Evolutionary conservation across 1,140 invertebrate species (phyloP).

Genomic region (Nasonia longicornis): DNA sequence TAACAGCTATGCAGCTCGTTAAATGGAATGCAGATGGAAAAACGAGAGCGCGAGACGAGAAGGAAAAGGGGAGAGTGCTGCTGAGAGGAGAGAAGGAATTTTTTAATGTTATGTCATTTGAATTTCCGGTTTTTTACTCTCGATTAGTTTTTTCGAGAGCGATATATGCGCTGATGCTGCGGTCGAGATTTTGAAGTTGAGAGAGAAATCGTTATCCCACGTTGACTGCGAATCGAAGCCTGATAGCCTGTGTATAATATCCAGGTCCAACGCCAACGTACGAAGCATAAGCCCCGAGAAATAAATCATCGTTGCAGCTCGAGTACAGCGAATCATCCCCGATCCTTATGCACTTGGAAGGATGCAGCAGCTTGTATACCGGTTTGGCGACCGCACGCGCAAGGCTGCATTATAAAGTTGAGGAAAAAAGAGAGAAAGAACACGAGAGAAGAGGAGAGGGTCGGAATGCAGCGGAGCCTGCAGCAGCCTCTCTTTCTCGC

Average conservation of each 20-base stretch:
- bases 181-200: no score
- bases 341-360: background rate
- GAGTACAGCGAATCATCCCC: no score
- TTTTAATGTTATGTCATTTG: background rate
- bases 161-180: no score
- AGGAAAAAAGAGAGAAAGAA: background rate
- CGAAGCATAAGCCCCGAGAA: no score
- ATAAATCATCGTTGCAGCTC: background rate
- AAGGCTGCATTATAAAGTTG: background rate
- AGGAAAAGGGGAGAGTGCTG: background rate
- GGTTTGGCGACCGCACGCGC: slow-evolving; percentile 10
- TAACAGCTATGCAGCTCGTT: background rate
- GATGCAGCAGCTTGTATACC: background rate
- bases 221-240: no score
- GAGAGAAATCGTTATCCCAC: no score
- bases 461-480: slow-evolving; percentile 15
- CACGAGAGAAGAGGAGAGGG: background rate
- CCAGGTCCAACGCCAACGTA: no score
- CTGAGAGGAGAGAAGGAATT: background rate
- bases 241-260: no score
- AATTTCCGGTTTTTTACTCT: no score
- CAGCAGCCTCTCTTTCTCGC: background rate
- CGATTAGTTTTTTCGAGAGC: no score
- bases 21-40: slow-evolving; percentile 31
- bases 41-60: background rate